Conservation (phyloP, 92 coral and sea anemone genomes). For the Porites lobata region DNA sequence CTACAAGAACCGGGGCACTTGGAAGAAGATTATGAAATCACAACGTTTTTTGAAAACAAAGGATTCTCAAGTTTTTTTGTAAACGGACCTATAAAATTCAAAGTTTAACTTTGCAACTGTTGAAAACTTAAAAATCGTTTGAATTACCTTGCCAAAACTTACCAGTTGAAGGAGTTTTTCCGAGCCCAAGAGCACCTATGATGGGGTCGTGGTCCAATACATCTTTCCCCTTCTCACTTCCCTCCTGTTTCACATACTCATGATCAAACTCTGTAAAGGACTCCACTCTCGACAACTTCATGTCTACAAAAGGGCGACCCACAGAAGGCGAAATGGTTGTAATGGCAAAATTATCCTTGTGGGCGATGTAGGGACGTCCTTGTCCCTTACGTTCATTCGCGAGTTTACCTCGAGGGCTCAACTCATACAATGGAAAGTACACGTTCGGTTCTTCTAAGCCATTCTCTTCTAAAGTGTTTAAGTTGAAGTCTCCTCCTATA, state of each 20-base stretch:
- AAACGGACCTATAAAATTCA: too few relatives aligned
- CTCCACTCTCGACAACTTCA: not conserved
- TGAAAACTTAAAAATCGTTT: too few relatives aligned
- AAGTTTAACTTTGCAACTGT: too few relatives aligned
- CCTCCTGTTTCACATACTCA: not conserved
- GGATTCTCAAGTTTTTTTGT: too few relatives aligned
- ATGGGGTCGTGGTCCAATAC: constrained; percentile 40
- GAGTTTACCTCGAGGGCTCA: not conserved
- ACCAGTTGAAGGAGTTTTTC: not conserved
- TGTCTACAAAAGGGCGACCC: not conserved
- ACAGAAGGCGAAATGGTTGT: too few relatives aligned
- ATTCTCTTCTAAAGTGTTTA: not conserved
- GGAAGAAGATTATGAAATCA: too few relatives aligned
- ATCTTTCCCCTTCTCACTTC: not conserved
- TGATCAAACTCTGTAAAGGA: not conserved
- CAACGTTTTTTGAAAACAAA: too few relatives aligned
- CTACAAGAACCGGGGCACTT: too few relatives aligned
- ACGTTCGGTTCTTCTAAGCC: not conserved
- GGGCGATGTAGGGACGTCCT: not conserved
- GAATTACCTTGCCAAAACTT: not conserved
- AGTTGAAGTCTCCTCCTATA: constrained; percentile 63
- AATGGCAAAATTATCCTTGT: constrained; percentile 37
- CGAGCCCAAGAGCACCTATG: not conserved
- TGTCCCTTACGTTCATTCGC: not conserved
- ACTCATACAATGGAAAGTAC: not conserved